Evolutionary conservation across 2,888 invertebrate species (phyloP), one percentile per base, ranked within the genome.

Genomic region (Agriopis aurantiaria): DNA sequence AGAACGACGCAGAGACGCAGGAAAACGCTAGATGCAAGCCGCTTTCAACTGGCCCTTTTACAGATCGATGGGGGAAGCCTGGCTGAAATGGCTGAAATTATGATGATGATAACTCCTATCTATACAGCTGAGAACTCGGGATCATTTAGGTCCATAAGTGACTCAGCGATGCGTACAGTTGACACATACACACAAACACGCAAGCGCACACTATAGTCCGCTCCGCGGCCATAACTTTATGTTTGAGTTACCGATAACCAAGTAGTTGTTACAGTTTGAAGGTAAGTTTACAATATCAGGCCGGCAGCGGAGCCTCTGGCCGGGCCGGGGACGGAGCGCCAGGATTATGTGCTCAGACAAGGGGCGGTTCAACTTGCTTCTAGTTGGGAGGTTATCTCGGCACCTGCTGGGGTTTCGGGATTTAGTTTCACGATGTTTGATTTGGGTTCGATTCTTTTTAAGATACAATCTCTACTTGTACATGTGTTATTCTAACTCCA

Each of bases 281-380:
- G 56, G 56, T 43, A 43, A 57, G 14, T 43, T 56, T 43, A 41
- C 43, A 14, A 14, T 14, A 17, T 17, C 56, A 10, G 56, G 10
- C 56, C 56, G 43, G 56, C 43, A 57, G 56, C 43, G 17, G 17
- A 43, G 55, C 4, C 48, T 1, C 48, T 5, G 6, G 43, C 48
- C n/a, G 6, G 17, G 56, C 11, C 56, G 56, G 14, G 56, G 43
- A 43, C 8, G 55, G 43, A 10, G 43, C 43, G 17, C 11, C 43
- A 17, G 43, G 43, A 57, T 57, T 57, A 57, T 43, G 43, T 43
- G 56, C 56, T 57, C 41, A 51, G 52, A 52, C 52, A 52, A 52
- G 9, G 12, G 48, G 12, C 53, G 53, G 53, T 8, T 55, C 40
- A 55, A 57, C 17, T 57, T 43, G 14, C 43, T 43, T 17, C 43